These are phyloP conservation scores for Hoplodrina blanda DNA, from an alignment of 2,888 invertebrate genomes.

Conservation along the genomic window DNA sequence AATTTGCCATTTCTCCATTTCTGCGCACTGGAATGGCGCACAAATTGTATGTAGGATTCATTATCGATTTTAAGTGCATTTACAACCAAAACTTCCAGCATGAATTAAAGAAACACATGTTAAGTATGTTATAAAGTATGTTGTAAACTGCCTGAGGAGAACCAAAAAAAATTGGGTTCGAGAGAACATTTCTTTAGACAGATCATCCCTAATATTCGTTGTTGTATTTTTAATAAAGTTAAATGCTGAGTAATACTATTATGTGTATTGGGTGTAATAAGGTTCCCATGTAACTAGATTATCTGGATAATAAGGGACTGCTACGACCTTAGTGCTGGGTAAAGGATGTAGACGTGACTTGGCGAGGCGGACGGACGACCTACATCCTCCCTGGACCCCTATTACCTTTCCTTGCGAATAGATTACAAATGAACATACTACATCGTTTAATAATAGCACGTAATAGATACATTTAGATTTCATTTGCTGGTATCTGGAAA, in stretches of 20 bases:
- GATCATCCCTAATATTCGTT: background rate
- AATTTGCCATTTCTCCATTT: conserved; percentile 14
- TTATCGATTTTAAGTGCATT: conserved; percentile 18
- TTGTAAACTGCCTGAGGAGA: too few species aligned
- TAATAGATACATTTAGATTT: background rate
- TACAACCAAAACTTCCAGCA: background rate
- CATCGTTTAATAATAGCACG: background rate
- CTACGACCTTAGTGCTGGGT: conserved; percentile 10
- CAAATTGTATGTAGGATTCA: conserved; percentile 17
- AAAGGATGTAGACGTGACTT: conserved; percentile 43
- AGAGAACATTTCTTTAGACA: too few species aligned
- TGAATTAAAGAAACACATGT: too few species aligned
- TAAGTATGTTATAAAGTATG: too few species aligned
- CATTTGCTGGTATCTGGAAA: background rate
- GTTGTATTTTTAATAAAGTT: conserved; percentile 1
- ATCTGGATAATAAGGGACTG: conserved; percentile 33
- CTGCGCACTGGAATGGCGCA: conserved; percentile 6
- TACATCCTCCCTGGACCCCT: conserved; percentile 51
- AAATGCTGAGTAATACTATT: background rate
- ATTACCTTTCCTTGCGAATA: conserved; percentile 43
- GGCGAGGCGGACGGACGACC: conserved; percentile 29
- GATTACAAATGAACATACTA: conserved; percentile 48
- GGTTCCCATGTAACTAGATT: conserved; percentile 38
- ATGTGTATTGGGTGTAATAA: conserved; percentile 4
- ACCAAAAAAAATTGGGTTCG: too few species aligned